Evolutionary conservation across 1,140 invertebrate species (phyloP).

Genomic region (Aporrectodea caliginosa): DNA sequence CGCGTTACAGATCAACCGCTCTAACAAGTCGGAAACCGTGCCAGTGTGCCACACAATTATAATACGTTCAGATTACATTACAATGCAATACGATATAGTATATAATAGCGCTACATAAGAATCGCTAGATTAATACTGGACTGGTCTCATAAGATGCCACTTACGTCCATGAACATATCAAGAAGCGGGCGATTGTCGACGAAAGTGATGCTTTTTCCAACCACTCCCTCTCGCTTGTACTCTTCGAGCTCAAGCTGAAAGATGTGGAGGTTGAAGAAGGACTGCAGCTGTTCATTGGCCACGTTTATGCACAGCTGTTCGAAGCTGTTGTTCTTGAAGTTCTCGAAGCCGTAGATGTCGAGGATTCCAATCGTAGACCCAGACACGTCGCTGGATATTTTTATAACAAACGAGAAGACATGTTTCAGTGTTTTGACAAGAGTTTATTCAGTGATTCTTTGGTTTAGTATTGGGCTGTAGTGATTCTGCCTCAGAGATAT

Average conservation of each 20-base stretch:
- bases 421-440: too few species aligned
- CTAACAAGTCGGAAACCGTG: too few species aligned
- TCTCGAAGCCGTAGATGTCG: slow-evolving; percentile 69
- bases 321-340: slow-evolving; percentile 68
- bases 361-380: slow-evolving; percentile 65
- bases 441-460: too few species aligned
- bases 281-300: slow-evolving; percentile 79
- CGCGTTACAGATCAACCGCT: too few species aligned
- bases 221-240: slow-evolving; percentile 74
- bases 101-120: too few species aligned
- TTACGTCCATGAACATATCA: slow-evolving; percentile 64
- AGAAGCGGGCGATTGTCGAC: slow-evolving; percentile 74
- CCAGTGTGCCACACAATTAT: background rate
- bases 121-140: background rate
- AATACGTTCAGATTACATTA: too few species aligned
- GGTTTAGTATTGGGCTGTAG: too few species aligned
- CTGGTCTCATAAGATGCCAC: background rate
- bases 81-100: too few species aligned
- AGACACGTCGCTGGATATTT: too few species aligned
- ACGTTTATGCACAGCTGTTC: slow-evolving; percentile 93
- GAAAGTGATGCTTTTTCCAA: slow-evolving; percentile 69
- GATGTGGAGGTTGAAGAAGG: slow-evolving; percentile 93
- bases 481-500: too few species aligned
- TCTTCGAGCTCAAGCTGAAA: slow-evolving; percentile 68
- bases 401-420: too few species aligned